A percentile compares a stretch with the other conserved stretches of the same genome.
These are phyloP conservation scores for Sesia apiformis DNA, from an alignment of 2,888 invertebrate genomes.

Conservation along the genomic window DNA sequence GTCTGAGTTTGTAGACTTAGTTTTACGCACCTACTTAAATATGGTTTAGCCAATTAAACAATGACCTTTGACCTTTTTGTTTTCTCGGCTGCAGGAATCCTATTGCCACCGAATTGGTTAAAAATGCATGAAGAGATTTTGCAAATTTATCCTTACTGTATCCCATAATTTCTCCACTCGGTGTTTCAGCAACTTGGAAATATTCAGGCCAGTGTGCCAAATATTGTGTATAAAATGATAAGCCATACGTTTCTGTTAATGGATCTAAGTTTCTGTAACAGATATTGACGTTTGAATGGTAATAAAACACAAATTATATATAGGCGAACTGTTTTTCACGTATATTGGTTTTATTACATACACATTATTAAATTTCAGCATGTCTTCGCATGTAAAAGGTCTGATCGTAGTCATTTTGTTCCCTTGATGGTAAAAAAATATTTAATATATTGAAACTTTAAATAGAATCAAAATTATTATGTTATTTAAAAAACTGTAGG, in stretches of 20 bases:
- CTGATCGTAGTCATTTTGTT: conserved; percentile 89
- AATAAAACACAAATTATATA: neutral
- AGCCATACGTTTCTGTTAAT: conserved; percentile 96
- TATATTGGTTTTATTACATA: conserved; percentile 71
- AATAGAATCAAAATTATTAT: no score
- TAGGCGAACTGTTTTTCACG: neutral
- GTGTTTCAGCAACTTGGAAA: conserved; percentile 97
- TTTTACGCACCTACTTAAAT: no score
- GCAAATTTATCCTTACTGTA: conserved; percentile 86
- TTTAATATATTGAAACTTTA: no score
- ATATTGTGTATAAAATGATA: conserved; percentile 98
- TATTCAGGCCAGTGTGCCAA: conserved; percentile 99
- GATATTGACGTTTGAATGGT: neutral
- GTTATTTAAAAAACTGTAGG: no score
- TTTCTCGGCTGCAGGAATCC: no score
- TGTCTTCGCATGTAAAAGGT: conserved; percentile 94
- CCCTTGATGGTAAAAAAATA: no score
- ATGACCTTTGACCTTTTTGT: no score
- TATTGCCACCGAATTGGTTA: no score
- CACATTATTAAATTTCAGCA: conserved; percentile 97
- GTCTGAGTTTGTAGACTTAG: no score
- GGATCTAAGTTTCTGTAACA: conserved; percentile 92
- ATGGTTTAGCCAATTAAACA: no score
- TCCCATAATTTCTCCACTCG: conserved; percentile 97
- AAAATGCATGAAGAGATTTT: neutral